phyloP scores from a whole-genome alignment of 2,113 vertebrate species.

The Ciconia boyciana region DNA sequence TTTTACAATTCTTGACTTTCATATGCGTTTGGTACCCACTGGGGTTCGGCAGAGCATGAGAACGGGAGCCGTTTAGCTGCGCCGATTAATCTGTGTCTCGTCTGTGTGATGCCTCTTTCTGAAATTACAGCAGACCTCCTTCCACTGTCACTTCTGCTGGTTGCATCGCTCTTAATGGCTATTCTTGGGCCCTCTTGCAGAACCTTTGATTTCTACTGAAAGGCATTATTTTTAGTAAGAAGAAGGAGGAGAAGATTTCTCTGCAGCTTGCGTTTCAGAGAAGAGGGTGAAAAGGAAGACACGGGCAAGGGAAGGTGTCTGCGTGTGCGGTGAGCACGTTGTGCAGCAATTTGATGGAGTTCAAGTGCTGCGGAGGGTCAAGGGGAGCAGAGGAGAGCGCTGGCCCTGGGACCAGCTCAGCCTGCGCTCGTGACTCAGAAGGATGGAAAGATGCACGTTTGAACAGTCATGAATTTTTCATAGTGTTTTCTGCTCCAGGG shows the following conservation, averaged over 20 bases:
- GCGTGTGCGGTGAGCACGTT: accelerated
- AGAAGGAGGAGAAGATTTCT: neutral
- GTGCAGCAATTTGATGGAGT: neutral
- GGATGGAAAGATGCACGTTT: neutral
- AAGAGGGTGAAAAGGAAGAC: neutral
- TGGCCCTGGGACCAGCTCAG: neutral
- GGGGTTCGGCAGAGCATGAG: neutral
- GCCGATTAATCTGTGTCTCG: neutral
- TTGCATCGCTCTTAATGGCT: neutral
- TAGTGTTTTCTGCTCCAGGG: neutral
- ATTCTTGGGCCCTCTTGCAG: neutral
- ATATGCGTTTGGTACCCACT: neutral
- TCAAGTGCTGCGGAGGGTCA: neutral
- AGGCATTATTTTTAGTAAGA: neutral
- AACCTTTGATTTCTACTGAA: neutral
- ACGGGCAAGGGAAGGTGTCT: neutral
- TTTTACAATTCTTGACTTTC: neutral
- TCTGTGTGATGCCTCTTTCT: neutral
- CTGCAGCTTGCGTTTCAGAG: neutral
- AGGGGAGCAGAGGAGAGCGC: neutral
- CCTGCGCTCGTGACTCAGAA: accelerated
- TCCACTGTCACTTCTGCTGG: neutral
- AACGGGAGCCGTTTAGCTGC: neutral
- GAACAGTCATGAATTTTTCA: neutral
- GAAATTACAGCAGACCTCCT: neutral